Conservation (phyloP, 2,113 vertebrate genomes). For the Hassar affinis region DNA sequence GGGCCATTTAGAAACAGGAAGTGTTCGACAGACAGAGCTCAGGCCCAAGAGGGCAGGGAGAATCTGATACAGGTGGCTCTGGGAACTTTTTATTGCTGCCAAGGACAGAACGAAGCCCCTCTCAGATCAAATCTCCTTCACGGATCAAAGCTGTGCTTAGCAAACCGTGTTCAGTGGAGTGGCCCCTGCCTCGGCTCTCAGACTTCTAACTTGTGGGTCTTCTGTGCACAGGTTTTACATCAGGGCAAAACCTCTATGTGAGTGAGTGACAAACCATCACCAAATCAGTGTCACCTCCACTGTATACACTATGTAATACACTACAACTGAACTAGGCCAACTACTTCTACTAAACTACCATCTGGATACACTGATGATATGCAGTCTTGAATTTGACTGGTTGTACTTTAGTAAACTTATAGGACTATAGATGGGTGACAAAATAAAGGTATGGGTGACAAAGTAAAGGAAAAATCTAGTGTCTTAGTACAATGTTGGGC, state of each 20-base stretch:
- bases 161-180: slow-evolving; percentile 4
- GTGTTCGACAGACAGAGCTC: background rate
- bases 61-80: slow-evolving; percentile 16
- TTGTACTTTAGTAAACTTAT: background rate
- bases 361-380: background rate
- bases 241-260: background rate
- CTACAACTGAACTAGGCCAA: too few species aligned
- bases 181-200: background rate
- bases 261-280: background rate
- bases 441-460: background rate
- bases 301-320: background rate
- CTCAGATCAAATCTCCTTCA: slow-evolving; percentile 26
- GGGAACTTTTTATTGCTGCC: slow-evolving; percentile 18
- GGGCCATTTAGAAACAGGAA: background rate
- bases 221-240: slow-evolving; percentile 1
- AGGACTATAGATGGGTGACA: background rate
- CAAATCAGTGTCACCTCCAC: background rate
- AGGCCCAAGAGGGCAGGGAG: background rate
- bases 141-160: slow-evolving; percentile 30
- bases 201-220: slow-evolving; percentile 12
- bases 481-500: background rate
- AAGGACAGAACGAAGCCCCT: slow-evolving; percentile 28
- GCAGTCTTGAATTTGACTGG: background rate
- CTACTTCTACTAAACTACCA: too few species aligned
- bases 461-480: background rate